Base-by-base conservation (phyloP, 2,888 invertebrate species). In the Hyalella azteca region DNA sequence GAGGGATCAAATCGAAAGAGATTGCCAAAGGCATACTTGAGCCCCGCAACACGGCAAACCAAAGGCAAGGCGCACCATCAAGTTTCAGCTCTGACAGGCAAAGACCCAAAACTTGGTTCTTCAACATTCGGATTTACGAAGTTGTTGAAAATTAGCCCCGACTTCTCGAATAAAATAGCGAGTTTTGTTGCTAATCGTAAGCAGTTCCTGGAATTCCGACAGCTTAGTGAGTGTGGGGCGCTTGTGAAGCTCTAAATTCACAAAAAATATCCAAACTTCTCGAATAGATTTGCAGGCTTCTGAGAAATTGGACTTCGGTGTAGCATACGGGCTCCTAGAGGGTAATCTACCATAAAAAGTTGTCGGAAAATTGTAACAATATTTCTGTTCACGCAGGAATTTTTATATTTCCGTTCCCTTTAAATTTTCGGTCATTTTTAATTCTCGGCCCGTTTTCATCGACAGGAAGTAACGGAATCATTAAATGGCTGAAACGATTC, bases 121-220 rank as follows among this genome's bases (percentile, higher is more conserved):
- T 66, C 66, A 66, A 66, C 66, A 66, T 66, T 66, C 66, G 66
- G 66, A 66, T 66, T 66, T 66, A 36, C 13, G 36, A 66, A 66
- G 36, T 66, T 66, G n/a, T 32, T 11, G 36, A 66, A 66, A 66
- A 66, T 66, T 66, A 36, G 36, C 32, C 13, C 66, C 32, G 36
- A 66, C 66, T 66, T 66, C 36, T 66, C 66, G 66, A 66, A 66
- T 66, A 66, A 66, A 66, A 66, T 36, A 39, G 66, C 66, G 19
- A 66, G 66, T 36, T 66, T 66, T 66, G 66, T 66, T 66, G 66
- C 66, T 66, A 36, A 66, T 66, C 66, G 66, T 66, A 39, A 22
- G 29, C 54, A 22, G 54, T 29, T 9, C 54, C 29, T 54, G 54
- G 19, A 54, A 54, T 54, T 29, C 54, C 7, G 54, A 19, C 54